phyloP scores from a whole-genome alignment of 2,888 invertebrate genomes.

The Athalia cordata region DNA sequence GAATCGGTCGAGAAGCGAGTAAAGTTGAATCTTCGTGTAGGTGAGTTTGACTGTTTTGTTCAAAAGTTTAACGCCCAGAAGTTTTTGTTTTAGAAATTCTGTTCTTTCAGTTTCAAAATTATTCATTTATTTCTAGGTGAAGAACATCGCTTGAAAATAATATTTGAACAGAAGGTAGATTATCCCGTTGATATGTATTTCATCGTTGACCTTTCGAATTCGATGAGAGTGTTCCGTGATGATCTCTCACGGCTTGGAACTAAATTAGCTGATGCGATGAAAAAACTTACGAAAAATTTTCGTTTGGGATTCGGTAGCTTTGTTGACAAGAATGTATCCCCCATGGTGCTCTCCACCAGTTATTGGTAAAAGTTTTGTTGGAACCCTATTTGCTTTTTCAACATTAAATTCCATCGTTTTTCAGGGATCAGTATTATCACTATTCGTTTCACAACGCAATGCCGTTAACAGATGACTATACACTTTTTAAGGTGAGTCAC shows the following conservation, averaged over 20 bases:
- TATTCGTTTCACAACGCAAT: conserved; percentile 88
- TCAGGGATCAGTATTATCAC: conserved; percentile 74
- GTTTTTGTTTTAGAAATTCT: too few species aligned
- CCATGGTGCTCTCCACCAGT: conserved; percentile 71
- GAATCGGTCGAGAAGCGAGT: too few species aligned
- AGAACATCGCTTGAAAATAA: conserved; percentile 72
- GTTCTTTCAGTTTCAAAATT: background rate
- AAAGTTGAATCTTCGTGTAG: too few species aligned
- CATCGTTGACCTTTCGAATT: conserved; percentile 84
- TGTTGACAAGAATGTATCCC: conserved; percentile 81
- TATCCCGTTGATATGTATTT: conserved; percentile 91
- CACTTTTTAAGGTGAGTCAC: conserved; percentile 73
- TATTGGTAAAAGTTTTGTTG: conserved; percentile 65
- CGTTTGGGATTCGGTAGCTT: conserved; percentile 81
- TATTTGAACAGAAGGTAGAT: conserved; percentile 80
- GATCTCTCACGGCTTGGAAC: conserved; percentile 75
- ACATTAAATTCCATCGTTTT: background rate
- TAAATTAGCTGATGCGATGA: conserved; percentile 76
- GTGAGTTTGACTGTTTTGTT: too few species aligned
- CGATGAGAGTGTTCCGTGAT: conserved; percentile 80
- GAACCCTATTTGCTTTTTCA: background rate
- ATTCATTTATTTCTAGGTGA: conserved; percentile 57
- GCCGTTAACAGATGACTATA: conserved; percentile 77
- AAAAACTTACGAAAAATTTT: conserved; percentile 79
- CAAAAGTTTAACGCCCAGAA: too few species aligned